A percentile compares a stretch with the other conserved stretches of the same genome.
These are phyloP conservation scores for Myotis vivesi DNA, from an alignment of 2,797 vertebrate species.

Conservation along the genomic window DNA sequence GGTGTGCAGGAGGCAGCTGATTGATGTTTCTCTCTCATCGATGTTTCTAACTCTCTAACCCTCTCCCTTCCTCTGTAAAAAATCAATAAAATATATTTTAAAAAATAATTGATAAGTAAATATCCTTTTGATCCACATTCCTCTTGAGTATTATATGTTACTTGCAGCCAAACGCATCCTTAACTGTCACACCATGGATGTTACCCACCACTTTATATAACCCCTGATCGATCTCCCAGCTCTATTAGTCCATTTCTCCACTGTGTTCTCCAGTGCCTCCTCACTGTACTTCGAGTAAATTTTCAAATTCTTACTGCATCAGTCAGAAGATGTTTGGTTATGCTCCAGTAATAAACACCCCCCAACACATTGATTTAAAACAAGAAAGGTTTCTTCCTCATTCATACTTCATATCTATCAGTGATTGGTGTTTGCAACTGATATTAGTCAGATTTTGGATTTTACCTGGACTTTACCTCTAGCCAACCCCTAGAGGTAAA, in stretches of 20 bases:
- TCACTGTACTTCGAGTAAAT: neutral
- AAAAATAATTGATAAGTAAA: neutral
- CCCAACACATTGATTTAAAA: no score
- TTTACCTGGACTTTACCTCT: neutral
- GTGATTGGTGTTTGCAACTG: neutral
- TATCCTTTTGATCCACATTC: neutral
- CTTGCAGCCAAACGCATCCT: neutral
- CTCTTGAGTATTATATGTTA: neutral
- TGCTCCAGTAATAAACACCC: no score
- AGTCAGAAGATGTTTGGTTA: no score
- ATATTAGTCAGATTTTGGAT: neutral
- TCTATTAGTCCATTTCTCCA: neutral
- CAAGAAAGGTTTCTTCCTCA: no score
- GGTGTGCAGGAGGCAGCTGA: no score
- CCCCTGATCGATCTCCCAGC: neutral
- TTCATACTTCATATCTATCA: no score
- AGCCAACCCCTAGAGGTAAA: neutral
- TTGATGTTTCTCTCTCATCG: no score
- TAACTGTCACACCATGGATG: neutral
- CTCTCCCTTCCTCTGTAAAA: no score
- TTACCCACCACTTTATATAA: neutral
- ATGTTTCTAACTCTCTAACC: no score
- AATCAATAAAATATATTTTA: neutral
- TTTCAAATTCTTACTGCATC: neutral
- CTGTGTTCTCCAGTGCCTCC: neutral